A percentile compares a stretch with the other conserved stretches of the same genome.
Conservation (phyloP, 2,888 invertebrate species). For the Ochropleura leucogaster region DNA sequence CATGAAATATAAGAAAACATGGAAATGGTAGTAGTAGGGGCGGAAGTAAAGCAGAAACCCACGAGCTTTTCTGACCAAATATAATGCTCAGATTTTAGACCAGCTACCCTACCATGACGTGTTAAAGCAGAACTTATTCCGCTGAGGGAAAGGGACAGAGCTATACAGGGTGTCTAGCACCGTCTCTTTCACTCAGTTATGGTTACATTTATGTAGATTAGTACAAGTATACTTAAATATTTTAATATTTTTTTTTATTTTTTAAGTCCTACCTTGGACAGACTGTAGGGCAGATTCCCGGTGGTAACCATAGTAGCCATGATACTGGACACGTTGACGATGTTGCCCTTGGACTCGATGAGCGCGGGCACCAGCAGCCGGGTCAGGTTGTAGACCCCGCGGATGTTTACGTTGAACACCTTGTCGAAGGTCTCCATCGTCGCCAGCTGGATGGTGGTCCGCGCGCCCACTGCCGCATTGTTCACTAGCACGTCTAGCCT, state of each 20-base stretch:
- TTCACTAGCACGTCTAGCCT: conserved; percentile 77
- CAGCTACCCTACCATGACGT: too few relatives aligned
- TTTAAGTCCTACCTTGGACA: conserved; percentile 93
- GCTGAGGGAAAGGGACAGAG: too few relatives aligned
- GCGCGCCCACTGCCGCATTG: conserved; percentile 89
- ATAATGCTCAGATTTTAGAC: not conserved
- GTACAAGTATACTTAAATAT: not conserved
- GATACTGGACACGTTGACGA: conserved; percentile 94
- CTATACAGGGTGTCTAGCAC: too few relatives aligned
- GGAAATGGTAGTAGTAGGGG: not conserved
- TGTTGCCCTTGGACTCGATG: conserved; percentile 91
- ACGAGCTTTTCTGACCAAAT: not conserved
- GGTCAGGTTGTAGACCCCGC: conserved; percentile 91
- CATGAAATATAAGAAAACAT: not conserved
- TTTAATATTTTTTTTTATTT: too few relatives aligned
- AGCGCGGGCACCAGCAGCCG: conserved; percentile 92
- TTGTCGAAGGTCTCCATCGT: conserved; percentile 70
- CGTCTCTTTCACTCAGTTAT: too few relatives aligned
- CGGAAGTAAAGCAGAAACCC: not conserved
- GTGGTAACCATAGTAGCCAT: conserved; percentile 93
- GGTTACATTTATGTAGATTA: not conserved
- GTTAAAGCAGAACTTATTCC: too few relatives aligned
- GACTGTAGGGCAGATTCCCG: conserved; percentile 95
- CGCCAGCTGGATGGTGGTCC: conserved; percentile 72
- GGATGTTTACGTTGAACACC: conserved; percentile 92